These are phyloP conservation scores for Scaeva pyrastri DNA, from an alignment of 2,888 invertebrate genomes.

Conservation along the genomic window DNA sequence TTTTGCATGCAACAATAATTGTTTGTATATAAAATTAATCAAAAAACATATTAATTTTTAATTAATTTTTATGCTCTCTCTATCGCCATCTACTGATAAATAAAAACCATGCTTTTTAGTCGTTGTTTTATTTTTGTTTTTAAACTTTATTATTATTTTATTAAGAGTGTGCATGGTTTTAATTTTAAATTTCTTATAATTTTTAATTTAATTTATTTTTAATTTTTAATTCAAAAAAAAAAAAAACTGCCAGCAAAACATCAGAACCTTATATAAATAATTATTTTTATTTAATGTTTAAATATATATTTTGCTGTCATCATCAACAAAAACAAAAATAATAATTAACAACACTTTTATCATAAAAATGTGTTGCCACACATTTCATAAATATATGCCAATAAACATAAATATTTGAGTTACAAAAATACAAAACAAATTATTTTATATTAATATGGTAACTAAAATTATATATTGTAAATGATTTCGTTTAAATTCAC, in stretches of 20 bases:
- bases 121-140: neutral
- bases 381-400: too few relatives aligned
- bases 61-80: slow-evolving; percentile 43
- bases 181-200: neutral
- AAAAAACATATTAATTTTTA: too few relatives aligned
- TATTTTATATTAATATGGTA: slow-evolving; percentile 18
- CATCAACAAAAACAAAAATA: slow-evolving; percentile 36
- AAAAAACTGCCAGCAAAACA: slow-evolving; percentile 70
- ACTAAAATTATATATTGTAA: slow-evolving; percentile 23
- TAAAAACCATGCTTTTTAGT: slow-evolving; percentile 3
- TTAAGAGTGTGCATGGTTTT: slow-evolving; percentile 47
- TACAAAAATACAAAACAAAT: slow-evolving; percentile 31
- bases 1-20: slow-evolving; percentile 73
- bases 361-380: slow-evolving; percentile 26
- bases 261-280: slow-evolving; percentile 51
- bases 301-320: slow-evolving; percentile 66
- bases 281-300: slow-evolving; percentile 39
- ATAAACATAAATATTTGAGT: slow-evolving; percentile 37
- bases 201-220: slow-evolving; percentile 4
- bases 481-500: slow-evolving; percentile 38
- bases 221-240: slow-evolving; percentile 1
- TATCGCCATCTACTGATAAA: slow-evolving; percentile 45
- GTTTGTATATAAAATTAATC: neutral
- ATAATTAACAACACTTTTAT: slow-evolving; percentile 32
- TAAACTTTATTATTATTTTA: neutral